Conservation (phyloP, 2,113 vertebrate genomes). For the Lasiurus cinereus region DNA sequence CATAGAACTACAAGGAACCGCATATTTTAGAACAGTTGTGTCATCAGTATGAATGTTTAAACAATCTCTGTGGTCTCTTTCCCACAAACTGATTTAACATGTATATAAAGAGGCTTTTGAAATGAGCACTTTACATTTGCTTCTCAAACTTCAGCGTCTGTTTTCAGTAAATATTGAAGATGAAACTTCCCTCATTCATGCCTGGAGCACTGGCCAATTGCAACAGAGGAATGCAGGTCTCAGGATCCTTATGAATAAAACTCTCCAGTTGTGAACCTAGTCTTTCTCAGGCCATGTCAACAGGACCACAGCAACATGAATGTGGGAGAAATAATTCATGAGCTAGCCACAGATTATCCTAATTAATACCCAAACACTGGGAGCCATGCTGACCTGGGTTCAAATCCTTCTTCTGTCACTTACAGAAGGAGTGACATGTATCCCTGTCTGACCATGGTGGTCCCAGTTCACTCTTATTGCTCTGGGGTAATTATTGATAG, state of each 20-base stretch:
- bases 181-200: conserved; percentile 79
- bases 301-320: neutral
- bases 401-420: neutral
- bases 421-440: neutral
- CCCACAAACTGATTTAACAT: conserved; percentile 83
- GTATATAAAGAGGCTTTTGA: conserved; percentile 82
- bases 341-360: neutral
- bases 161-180: conserved; percentile 84
- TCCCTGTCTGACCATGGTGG: neutral
- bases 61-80: conserved; percentile 82
- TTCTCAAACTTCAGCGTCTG: conserved; percentile 80
- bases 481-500: neutral
- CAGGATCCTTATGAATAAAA: conserved; percentile 66
- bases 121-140: conserved; percentile 78
- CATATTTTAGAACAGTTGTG: conserved; percentile 79
- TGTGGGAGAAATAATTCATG: neutral
- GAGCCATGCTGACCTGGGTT: neutral
- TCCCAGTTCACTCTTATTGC: neutral
- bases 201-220: conserved; percentile 77
- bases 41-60: conserved; percentile 81
- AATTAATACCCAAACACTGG: neutral
- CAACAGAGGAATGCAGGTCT: conserved; percentile 65
- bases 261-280: neutral
- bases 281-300: neutral
- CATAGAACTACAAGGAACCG: conserved; percentile 79